Base-by-base conservation (phyloP, 2,113 vertebrate species). In the Microcebus murinus region DNA sequence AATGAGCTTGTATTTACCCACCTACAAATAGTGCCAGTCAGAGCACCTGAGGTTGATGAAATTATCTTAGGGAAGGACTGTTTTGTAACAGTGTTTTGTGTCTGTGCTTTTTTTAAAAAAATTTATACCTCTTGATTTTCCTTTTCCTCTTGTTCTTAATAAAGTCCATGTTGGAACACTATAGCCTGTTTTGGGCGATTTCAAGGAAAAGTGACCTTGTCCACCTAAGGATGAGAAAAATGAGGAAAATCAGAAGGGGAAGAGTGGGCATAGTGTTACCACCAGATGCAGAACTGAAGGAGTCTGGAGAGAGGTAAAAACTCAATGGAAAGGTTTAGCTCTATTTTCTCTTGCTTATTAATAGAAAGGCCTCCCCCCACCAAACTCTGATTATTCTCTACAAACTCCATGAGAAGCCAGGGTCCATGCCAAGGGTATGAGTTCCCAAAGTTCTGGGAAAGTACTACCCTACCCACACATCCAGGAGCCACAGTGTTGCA, bases 121-220 rank as follows among this genome's bases (percentile, higher is more conserved):
- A n/a, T 68, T 94, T 27, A 65, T 81, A 34, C 34, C 0, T 90
- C 36, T 92, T 76, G 10, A 42, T 80, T 79, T 88, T 79, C 31
- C 12, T 65, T 93, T 88, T 50, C 31, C 2, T 29, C 55, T 42
- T 92, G 20, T 45, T 74, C 31, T 57, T 71, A 77, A 94, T 87
- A 82, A 94, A 86, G 23, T 65, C 3, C 27, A 73, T 67, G 92
- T 92, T 92, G 29, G 36, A 86, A 94, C 90, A 82, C 36, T 45
- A 10, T 5, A 90, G 55, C 18, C 79, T 96, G 25, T 63, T 20
- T 92, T 91, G 25, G 52, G n/a, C 80, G 45, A 65, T 39, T 67
- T 74, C 63, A 91, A 73, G 55, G 17, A 68, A 73, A 67, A 91
- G 39, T 0, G 7, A 80, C 18, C 57, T 57, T 80, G 65, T 42